phyloP scores from a whole-genome alignment of 2,113 vertebrate species.

The Rhinolophus sinicus region DNA sequence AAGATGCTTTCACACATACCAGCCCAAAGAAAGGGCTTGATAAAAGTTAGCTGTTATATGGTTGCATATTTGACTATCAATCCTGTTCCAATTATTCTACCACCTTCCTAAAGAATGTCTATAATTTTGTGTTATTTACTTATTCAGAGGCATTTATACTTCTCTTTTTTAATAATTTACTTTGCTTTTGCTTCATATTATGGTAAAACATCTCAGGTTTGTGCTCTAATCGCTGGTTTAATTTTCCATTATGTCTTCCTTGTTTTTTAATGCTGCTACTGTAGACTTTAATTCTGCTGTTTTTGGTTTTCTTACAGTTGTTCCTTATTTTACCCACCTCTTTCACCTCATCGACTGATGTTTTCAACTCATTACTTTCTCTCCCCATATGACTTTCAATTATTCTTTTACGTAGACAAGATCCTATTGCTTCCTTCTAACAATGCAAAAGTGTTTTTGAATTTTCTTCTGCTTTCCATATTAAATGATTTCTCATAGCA shows the following conservation, averaged over 20 bases:
- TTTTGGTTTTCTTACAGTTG: not conserved
- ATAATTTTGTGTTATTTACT: not conserved
- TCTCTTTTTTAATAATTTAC: not conserved
- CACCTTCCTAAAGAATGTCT: not conserved
- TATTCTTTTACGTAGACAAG: not conserved
- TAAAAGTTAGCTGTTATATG: not conserved
- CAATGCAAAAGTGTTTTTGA: not conserved
- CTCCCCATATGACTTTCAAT: not conserved
- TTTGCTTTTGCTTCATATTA: slow-evolving; percentile 22
- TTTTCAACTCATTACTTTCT: slow-evolving; percentile 28
- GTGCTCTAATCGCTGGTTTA: not conserved
- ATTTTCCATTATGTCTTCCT: not conserved
- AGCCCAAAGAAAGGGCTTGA: not conserved
- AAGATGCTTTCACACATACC: not conserved
- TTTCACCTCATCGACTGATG: not conserved
- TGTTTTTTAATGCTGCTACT: not conserved
- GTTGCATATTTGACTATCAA: not conserved
- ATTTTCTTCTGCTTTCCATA: slow-evolving; percentile 44
- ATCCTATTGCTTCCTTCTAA: not conserved
- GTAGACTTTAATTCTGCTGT: not conserved
- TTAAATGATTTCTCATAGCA: slow-evolving; percentile 33
- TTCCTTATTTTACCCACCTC: not conserved
- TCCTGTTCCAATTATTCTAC: not conserved
- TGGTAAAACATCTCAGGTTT: not conserved
- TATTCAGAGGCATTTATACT: not conserved